A percentile compares a stretch with the other conserved stretches of the same genome.
Evolutionary conservation across 2,113 vertebrate species (phyloP).

Genomic region (Megaptera novaeangliae): DNA sequence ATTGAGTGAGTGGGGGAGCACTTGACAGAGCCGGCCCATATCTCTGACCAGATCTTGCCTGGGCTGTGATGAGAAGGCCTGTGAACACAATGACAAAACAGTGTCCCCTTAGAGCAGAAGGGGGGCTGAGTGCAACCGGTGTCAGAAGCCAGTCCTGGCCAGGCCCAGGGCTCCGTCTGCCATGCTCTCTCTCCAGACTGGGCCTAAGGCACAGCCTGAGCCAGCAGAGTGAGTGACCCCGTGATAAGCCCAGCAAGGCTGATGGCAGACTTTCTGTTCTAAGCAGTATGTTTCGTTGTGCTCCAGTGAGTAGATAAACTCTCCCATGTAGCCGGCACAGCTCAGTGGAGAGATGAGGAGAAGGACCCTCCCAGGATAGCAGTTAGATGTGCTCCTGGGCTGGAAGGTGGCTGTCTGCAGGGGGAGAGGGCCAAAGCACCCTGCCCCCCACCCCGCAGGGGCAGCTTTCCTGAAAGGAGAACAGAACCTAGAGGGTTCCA

Average conservation of each 20-base stretch:
- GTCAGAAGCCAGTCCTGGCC: background rate
- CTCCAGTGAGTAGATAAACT: background rate
- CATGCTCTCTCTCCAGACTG: background rate
- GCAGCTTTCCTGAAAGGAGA: background rate
- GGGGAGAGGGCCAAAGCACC: background rate
- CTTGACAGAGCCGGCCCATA: no score
- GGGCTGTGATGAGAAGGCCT: background rate
- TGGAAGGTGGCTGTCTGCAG: no score
- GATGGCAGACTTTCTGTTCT: background rate
- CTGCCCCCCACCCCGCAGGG: background rate
- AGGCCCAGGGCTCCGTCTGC: background rate
- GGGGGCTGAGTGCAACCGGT: accelerated
- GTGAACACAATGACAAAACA: background rate
- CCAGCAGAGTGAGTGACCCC: background rate
- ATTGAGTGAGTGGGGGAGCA: background rate
- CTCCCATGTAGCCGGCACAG: background rate
- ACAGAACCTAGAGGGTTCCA: background rate
- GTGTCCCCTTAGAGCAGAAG: no score
- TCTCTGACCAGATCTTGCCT: background rate
- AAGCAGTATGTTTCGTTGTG: background rate
- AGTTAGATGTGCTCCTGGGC: background rate
- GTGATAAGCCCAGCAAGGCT: accelerated
- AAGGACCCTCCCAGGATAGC: background rate
- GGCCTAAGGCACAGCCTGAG: background rate
- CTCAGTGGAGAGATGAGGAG: background rate